Base-by-base conservation (phyloP, 2,113 vertebrate species). In the Amphiprion ocellaris region DNA sequence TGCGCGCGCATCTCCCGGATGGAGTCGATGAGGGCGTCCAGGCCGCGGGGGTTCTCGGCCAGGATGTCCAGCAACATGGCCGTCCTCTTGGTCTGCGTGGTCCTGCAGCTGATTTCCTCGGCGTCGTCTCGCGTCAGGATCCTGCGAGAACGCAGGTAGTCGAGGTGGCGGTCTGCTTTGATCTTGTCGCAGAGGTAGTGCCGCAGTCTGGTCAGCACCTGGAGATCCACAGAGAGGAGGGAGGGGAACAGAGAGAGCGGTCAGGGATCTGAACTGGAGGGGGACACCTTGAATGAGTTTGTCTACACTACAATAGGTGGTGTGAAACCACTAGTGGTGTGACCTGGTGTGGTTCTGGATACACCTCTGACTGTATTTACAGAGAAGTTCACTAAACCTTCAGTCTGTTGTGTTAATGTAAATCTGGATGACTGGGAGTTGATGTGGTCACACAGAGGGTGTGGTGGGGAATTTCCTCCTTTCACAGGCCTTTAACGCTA, bases 151-250 rank as follows among this genome's bases (percentile, higher is more conserved):
- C 98, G 97, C 0, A 99, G 93, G 87, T 95, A 99, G 92, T 99
- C 98, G 49, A 98, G 97, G 84, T 99, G 98, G 74, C 98, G 96
- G 62, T 98, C 97, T 0, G 98, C 98, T 77, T 97, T 95, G 87
- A 99, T 97, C 93, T 97, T 99, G 49, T 97, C 96, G 70, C 97
- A 97, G 54, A 99, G 93, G 88, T 98, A 98, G 19, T 96, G 97
- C 39, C 98, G 94, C 77, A 99, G 88, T 67, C 95, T 81, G 46
- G 64, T 94, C 87, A 95, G 89, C 59, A 93, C 95, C 94, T 95
- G 65, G 26, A 54, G 21, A 73, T n/a, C 8, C n/a, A 60, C 12
- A 61, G 0, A 23, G 9, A 15, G 23, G 23, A 12, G 23, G 26
- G 53, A 26, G 3, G 12, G 28, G 10, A 16, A 69, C 17, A 74